A percentile compares a stretch with the other conserved stretches of the same genome.
Evolutionary conservation across 2,113 vertebrate genomes (phyloP).

Genomic region (Dasyornis broadbenti): DNA sequence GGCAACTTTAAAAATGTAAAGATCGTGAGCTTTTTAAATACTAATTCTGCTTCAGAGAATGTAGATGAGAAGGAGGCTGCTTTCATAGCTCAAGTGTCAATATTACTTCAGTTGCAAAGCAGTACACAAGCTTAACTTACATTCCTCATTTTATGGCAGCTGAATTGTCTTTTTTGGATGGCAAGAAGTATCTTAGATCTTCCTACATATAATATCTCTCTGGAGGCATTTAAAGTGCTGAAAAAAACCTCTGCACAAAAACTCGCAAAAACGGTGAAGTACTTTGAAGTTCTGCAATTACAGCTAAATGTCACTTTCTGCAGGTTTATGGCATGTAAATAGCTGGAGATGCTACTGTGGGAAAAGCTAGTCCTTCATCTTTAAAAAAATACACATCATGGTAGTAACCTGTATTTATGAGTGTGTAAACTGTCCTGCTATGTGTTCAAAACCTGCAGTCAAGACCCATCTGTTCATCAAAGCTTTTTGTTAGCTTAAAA

Average conservation of each 20-base stretch:
- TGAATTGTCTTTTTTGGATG: neutral
- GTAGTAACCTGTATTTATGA: neutral
- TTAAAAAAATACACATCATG: neutral
- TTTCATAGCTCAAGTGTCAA: neutral
- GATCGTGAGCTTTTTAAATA: neutral
- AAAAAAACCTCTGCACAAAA: neutral
- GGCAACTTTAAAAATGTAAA: neutral
- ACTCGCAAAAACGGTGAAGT: neutral
- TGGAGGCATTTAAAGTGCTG: neutral
- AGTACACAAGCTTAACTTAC: neutral
- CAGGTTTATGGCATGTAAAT: neutral
- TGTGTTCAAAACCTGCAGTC: neutral
- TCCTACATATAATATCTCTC: neutral
- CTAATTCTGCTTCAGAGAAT: neutral
- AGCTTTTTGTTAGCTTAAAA: slow-evolving; percentile 3
- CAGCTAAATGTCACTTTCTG: neutral
- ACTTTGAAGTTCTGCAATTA: slow-evolving; percentile 11
- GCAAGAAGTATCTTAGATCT: neutral
- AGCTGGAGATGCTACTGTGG: neutral
- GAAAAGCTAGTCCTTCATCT: neutral
- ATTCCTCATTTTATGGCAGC: neutral
- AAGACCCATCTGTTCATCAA: neutral
- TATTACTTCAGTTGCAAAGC: neutral
- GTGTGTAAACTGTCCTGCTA: neutral
- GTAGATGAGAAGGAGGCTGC: neutral